Evolutionary conservation across 2,888 invertebrate genomes (phyloP), one percentile per base, ranked within the genome.

Genomic region (Teleiodes luculella): DNA sequence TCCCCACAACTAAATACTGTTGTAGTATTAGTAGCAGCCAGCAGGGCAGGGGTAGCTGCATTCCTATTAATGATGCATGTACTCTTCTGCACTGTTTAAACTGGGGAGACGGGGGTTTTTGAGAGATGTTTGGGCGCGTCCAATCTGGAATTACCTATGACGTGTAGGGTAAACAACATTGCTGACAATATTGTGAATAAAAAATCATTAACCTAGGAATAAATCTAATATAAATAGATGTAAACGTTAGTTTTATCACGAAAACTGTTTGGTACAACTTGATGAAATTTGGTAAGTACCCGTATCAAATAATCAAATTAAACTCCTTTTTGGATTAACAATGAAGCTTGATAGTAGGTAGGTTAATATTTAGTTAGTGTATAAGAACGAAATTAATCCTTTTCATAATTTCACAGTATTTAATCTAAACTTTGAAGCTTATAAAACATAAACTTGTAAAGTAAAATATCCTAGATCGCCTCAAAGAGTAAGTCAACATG

Each of bases 41-140:
- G 8, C 10, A 33, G 33, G 33, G 8, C 33, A 58, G 74, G 80
- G 83, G 83, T 72, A 72, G 65, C 67, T 77, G 80, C 82, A 81
- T 77, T 76, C 76, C 76, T 77, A 82, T 86, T 86, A 85, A 86
- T 85, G 85, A 84, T 86, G 82, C 80, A 86, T 79, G 75, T 75
- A 20, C 20, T n/a, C 30, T 82, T n/a, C 11, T 83, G 82, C 74
- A 78, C 76, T 81, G 83, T 83, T 83, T 82, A 78, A 78, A 78
- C 83, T 75, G 65, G 66, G 67, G 70, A 68, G 66, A 46, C 31
- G 16, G 46, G 46, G 46, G 46, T 31, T 18, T 16, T 30, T 31
- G 31, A 46, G 28, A 20, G 13, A 24, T 18, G 18, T 41, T 41
- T 41, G 39, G 18, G 18, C 39, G 18, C 20, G 39, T 11, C 28